phyloP scores from a whole-genome alignment of 2,797 vertebrate species.

The Carapus acus region DNA sequence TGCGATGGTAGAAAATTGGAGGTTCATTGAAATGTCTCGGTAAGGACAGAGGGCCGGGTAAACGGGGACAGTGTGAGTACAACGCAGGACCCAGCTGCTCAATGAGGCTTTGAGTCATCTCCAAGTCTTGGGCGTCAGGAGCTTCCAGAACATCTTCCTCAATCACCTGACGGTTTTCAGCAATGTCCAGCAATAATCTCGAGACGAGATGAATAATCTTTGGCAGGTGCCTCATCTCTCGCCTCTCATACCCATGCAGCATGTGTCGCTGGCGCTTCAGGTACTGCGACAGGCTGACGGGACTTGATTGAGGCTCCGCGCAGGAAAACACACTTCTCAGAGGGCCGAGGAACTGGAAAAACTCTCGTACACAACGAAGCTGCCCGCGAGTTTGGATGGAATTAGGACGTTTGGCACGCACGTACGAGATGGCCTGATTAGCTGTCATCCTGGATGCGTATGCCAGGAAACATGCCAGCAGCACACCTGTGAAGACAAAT shows the following conservation, averaged over 20 bases:
- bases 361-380: constrained; percentile 83
- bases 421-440: constrained; percentile 89
- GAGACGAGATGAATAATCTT: constrained; percentile 86
- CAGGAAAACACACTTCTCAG: constrained; percentile 86
- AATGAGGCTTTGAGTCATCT: constrained; percentile 72
- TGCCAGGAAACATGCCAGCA: constrained; percentile 91
- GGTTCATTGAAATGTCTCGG: constrained; percentile 71
- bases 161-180: constrained; percentile 83
- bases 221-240: constrained; percentile 83
- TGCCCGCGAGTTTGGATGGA: constrained; percentile 93
- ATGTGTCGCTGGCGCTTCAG: constrained; percentile 88
- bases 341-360: constrained; percentile 86
- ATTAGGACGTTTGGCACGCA: constrained; percentile 88
- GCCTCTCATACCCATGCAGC: constrained; percentile 88
- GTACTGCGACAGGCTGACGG: constrained; percentile 84
- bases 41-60: constrained; percentile 56
- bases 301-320: constrained; percentile 74
- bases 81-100: constrained; percentile 65
- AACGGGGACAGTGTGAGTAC: constrained; percentile 51
- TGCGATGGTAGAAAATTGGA: constrained; percentile 78
- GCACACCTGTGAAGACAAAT: constrained; percentile 75
- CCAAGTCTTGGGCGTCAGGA: constrained; percentile 79
- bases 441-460: constrained; percentile 88
- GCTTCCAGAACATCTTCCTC: constrained; percentile 78
- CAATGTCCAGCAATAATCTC: constrained; percentile 82